Evolutionary conservation across 37 sponge, comb jelly and placozoan species (phyloP), one percentile per base, ranked within the genome.

Genomic region (Haliclona indistincta): DNA sequence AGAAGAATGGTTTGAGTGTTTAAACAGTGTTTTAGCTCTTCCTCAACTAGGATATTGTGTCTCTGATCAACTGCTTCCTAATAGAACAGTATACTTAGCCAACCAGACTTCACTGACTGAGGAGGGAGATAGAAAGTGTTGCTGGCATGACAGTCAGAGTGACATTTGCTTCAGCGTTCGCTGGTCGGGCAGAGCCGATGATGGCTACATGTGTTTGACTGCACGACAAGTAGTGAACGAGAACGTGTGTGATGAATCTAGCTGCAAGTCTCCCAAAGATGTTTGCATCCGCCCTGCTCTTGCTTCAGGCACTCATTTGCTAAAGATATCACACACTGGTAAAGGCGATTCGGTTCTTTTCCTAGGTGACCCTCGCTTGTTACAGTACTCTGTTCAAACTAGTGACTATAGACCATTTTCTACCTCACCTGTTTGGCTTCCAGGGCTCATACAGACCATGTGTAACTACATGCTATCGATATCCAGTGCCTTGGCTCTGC

Each of bases 401-500:
- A 78, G 79, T 20, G 81, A 83, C 74, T 92, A 85, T 71, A 25
- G 30, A 3, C 94, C 94, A 13, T 71, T 64, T 17, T 43, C 55
- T 4, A 42, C 54, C 54, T 26, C 80, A 40, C 90, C 87, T 58
- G 30, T 73, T 23, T 76, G 85, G 75, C 67, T 97, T 1, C 98
- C 98, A 3, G 71, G 58, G 23, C 26, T 84, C 0, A 60, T 94
- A 3, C 87, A 89, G 63, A 91, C 93, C 3, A 82, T 86, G 25
- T 85, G 78, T 40, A 79, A 82, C 4, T 94, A 94, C 54, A 54
- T 89, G 20, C 79, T 89, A 6, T 96, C 97, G 0, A 67, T 96
- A 41, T 96, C 97, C 3, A 85, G 97, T 56, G 93, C 96, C n/a
- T 81, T 96, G 55, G 93, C 93, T 38, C 67, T 96, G 32, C 84